These are phyloP conservation scores for Drosophila quadrilineata DNA, from an alignment of 1,140 invertebrate species.

Conservation along the genomic window DNA sequence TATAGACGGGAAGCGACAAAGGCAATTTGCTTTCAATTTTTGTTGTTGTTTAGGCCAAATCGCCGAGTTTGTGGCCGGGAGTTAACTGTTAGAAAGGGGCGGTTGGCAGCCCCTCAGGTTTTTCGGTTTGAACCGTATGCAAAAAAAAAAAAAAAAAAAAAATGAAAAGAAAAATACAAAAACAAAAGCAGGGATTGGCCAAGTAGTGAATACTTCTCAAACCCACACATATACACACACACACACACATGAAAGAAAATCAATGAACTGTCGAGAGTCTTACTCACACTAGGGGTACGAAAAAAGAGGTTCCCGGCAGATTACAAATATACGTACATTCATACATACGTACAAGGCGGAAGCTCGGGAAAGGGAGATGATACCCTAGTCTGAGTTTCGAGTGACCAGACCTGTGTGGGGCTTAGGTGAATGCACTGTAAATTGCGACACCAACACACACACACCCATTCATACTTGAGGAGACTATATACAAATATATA, in stretches of 20 bases:
- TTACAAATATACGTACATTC: too few species aligned
- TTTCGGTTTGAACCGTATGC: too few species aligned
- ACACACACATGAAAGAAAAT: conserved; percentile 26
- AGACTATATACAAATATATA: conserved; percentile 1
- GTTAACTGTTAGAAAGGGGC: conserved; percentile 14
- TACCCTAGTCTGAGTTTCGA: too few species aligned
- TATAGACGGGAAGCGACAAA: conserved; percentile 1
- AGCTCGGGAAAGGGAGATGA: background rate
- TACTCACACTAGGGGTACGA: conserved; percentile 8
- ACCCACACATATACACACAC: too few species aligned
- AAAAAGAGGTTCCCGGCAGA: conserved; percentile 26
- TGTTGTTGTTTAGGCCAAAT: conserved; percentile 15
- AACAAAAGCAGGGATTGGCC: conserved; percentile 30
- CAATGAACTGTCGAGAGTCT: conserved; percentile 35
- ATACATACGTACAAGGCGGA: background rate
- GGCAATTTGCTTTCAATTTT: conserved; percentile 24
- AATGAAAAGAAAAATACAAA: too few species aligned
- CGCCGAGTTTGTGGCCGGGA: background rate
- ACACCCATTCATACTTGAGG: background rate
- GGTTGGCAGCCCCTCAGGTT: too few species aligned
- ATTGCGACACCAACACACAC: conserved; percentile 38
- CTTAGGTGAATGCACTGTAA: conserved; percentile 66
- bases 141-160: background rate
- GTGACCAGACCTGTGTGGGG: conserved; percentile 14
- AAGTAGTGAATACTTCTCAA: too few species aligned